Evolutionary conservation across 2,797 vertebrate genomes (phyloP), one percentile per base, ranked within the genome.

Genomic region (Spheniscus humboldti): DNA sequence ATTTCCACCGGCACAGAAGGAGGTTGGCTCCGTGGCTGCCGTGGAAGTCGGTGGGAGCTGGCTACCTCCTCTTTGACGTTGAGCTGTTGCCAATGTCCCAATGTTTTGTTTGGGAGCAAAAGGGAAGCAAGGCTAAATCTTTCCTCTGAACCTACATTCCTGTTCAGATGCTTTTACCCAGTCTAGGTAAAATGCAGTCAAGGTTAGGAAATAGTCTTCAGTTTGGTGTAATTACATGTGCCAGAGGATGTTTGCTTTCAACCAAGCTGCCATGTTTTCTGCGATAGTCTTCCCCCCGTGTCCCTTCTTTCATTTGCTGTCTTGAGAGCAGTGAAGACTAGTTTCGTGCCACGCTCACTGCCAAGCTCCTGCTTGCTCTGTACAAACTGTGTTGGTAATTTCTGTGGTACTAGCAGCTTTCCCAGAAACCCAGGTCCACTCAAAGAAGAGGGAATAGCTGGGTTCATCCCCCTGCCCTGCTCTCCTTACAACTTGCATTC

Each of bases 261-360:
- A 17, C 30, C 27, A 13, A n/a, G n/a, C 35, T 76, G 86, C 92
- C 48, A 4, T 47, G 64, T 28, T 57, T 53, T 13, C 77, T 64
- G 74, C 2, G 6, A 16, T 15, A 43, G 66, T 39, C 74, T 64
- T 63, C 56, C 52, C 23, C 25, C 23, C 0, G 0, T 37, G 55
- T 79, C 81, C 53, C 55, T 73, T 13, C 53, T 13, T 35, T 64
- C 63, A 2, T 25, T 18, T 22, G 28, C 43, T 50, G 1, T n/a
- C 64, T 9, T 10, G 55, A 28, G 50, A 86, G 48, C 47, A 30
- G 14, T 17, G 53, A 18, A 28, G 56, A 16, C 37, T 11, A 2
- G 20, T 27, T 55, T 30, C 25, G 1, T 7, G 41, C 74, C 18
- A 14, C 6, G 0, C 10, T 52, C 17, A 0, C 2, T 15, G 48